phyloP scores from a whole-genome alignment of 2,888 invertebrate species.

The Ophraella communa region DNA sequence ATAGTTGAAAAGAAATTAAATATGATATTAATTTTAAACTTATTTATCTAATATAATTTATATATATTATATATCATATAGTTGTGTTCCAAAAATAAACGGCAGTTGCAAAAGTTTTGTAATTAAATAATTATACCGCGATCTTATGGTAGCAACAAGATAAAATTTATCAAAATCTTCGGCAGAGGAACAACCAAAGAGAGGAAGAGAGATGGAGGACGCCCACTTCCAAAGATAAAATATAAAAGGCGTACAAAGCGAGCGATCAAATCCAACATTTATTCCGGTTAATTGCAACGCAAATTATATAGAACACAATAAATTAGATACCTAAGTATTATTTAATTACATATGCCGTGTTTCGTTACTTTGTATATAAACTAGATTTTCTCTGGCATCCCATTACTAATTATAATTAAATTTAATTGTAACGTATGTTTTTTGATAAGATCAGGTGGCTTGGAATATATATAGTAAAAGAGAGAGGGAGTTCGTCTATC shows the following conservation, averaged over 20 bases:
- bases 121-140: slow-evolving; percentile 41
- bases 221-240: slow-evolving; percentile 46
- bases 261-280: slow-evolving; percentile 51
- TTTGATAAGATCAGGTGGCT: slow-evolving; percentile 45
- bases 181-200: slow-evolving; percentile 33
- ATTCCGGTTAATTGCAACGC: slow-evolving; percentile 55
- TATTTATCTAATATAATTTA: too few relatives aligned
- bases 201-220: too few relatives aligned
- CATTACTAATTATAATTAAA: slow-evolving; percentile 50
- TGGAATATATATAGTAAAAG: too few relatives aligned
- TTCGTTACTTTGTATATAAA: slow-evolving; percentile 33
- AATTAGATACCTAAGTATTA: slow-evolving; percentile 60
- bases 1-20: too few relatives aligned
- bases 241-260: slow-evolving; percentile 44
- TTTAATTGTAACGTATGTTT: slow-evolving; percentile 46
- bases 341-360: slow-evolving; percentile 55
- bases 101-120: too few relatives aligned
- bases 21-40: too few relatives aligned
- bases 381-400: slow-evolving; percentile 49
- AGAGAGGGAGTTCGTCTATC: slow-evolving; percentile 48
- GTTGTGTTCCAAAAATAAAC: too few relatives aligned
- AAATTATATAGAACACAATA: slow-evolving; percentile 59
- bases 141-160: slow-evolving; percentile 35
- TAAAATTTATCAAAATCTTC: slow-evolving; percentile 37
- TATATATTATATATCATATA: too few relatives aligned